Evolutionary conservation across 23 tunicate species (phyloP).

Genomic region (Ciona savignyi): DNA sequence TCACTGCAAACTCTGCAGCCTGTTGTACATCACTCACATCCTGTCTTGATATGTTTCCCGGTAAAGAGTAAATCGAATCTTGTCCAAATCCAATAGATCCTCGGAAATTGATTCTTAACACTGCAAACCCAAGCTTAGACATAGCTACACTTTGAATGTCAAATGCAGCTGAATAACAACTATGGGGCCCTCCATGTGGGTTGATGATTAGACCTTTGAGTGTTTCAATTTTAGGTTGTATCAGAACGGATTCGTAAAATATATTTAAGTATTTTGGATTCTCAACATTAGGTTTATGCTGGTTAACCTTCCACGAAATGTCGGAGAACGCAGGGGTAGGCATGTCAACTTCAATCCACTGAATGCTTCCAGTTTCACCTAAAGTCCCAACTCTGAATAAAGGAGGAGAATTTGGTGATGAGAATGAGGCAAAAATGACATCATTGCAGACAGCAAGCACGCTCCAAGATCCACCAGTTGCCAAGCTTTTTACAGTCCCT

Average conservation of each 20-base stretch:
- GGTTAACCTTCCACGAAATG: conserved; percentile 27
- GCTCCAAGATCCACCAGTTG: conserved; percentile 17
- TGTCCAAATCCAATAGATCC: conserved; percentile 87
- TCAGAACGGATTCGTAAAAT: conserved; percentile 46
- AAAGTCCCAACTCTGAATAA: conserved; percentile 15
- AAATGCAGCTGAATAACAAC: conserved; percentile 23
- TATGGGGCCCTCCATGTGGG: conserved; percentile 93
- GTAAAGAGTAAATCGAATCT: conserved; percentile 35
- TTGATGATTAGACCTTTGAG: conserved; percentile 30
- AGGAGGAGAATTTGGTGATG: conserved; percentile 49
- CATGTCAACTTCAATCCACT: conserved; percentile 26
- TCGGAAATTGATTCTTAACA: conserved; percentile 59
- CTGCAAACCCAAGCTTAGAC: conserved; percentile 50
- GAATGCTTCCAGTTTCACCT: neutral
- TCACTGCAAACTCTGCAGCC: conserved; percentile 26
- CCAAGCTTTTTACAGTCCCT: conserved; percentile 31
- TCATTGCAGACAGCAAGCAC: conserved; percentile 31
- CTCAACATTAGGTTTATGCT: conserved; percentile 22
- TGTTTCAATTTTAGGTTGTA: conserved; percentile 25
- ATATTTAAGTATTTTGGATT: conserved; percentile 44
- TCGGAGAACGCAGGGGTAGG: conserved; percentile 10
- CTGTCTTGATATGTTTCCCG: conserved; percentile 36
- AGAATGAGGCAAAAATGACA: conserved; percentile 38
- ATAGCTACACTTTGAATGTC: conserved; percentile 23
- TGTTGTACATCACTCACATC: conserved; percentile 80